phyloP scores from a whole-genome alignment of 2,797 vertebrate species.

The Australoheros facetus region DNA sequence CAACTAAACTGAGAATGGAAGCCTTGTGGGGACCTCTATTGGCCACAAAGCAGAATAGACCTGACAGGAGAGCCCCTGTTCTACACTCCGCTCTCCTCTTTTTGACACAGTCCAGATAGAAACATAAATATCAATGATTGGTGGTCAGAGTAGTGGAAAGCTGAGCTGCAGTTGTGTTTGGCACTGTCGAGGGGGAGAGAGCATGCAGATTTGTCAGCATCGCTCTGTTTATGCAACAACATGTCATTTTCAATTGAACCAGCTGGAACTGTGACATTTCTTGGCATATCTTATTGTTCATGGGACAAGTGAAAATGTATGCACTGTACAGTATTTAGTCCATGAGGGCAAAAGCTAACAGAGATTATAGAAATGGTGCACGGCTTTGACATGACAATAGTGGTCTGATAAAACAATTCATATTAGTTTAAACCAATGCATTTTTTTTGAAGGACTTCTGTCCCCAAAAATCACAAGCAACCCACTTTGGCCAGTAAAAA shows the following conservation, averaged over 20 bases:
- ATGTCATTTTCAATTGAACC: not conserved
- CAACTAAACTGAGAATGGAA: constrained; percentile 46
- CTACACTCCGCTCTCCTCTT: not conserved
- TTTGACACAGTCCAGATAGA: constrained; percentile 19
- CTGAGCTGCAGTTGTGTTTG: constrained; percentile 55
- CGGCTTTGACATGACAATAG: constrained; percentile 62
- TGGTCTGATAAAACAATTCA: constrained; percentile 55
- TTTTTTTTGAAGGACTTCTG: constrained; percentile 21
- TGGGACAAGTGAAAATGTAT: constrained; percentile 34
- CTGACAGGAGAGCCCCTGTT: not conserved
- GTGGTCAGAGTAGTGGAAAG: constrained; percentile 18
- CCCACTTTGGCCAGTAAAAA: constrained; percentile 33
- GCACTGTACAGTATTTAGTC: constrained; percentile 53
- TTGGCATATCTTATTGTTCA: constrained; percentile 30
- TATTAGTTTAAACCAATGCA: constrained; percentile 49
- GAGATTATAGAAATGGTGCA: constrained; percentile 63
- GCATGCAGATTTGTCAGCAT: constrained; percentile 54
- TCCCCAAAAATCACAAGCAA: constrained; percentile 32
- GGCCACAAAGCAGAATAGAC: constrained; percentile 54
- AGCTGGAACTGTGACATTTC: constrained; percentile 3
- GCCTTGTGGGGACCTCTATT: constrained; percentile 71
- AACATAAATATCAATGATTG: constrained; percentile 1
- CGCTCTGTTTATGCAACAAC: not conserved
- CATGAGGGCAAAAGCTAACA: constrained; percentile 48
- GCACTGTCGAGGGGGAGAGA: constrained; percentile 60